These are phyloP conservation scores for Caloenas nicobarica DNA, from an alignment of 2,113 vertebrate species.

Conservation along the genomic window DNA sequence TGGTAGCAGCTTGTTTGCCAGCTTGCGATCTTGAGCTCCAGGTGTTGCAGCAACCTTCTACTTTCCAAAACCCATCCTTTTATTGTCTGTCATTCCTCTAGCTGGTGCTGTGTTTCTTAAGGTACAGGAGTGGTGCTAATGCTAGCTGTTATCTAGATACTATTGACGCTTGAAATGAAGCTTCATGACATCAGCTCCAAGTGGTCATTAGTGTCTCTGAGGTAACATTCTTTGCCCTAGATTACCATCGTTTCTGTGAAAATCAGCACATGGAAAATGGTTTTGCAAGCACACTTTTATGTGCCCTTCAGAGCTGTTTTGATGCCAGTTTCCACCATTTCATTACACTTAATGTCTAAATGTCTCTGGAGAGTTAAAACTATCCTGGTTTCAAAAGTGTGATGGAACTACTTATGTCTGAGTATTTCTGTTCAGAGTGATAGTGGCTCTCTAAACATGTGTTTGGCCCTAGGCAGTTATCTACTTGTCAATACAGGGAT, in stretches of 20 bases:
- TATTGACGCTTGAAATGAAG: background rate
- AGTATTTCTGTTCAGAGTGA: background rate
- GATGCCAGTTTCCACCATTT: background rate
- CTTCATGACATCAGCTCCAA: background rate
- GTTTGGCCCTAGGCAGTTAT: background rate
- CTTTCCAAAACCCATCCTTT: background rate
- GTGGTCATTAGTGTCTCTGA: background rate
- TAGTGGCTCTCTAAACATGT: background rate
- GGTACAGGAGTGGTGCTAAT: background rate
- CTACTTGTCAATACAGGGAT: background rate
- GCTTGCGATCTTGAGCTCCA: background rate
- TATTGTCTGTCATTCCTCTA: background rate
- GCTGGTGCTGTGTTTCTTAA: background rate
- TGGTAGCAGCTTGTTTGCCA: background rate
- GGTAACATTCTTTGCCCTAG: background rate
- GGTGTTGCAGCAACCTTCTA: background rate
- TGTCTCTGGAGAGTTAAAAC: background rate
- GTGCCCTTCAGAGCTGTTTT: background rate
- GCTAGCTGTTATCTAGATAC: background rate
- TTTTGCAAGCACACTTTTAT: background rate
- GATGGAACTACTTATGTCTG: background rate
- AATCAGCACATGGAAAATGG: background rate
- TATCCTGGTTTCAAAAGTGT: background rate
- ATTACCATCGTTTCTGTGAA: background rate
- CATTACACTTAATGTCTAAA: background rate